Conservation (phyloP, 2,888 invertebrate genomes). For the Iphiclides podalirius region DNA sequence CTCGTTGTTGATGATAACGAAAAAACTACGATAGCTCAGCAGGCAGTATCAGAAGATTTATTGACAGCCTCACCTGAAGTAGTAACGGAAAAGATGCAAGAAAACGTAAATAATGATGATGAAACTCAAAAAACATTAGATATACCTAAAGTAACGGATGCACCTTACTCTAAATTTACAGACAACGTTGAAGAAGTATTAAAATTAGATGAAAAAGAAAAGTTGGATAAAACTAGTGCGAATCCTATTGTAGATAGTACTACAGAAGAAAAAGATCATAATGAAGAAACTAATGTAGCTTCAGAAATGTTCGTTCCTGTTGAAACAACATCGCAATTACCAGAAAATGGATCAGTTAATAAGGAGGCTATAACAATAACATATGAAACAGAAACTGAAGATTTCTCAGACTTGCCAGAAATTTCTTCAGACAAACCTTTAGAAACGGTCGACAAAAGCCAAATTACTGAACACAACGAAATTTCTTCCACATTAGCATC, state of each 20-base stretch:
- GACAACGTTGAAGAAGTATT: not conserved
- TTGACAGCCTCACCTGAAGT: constrained; percentile 1
- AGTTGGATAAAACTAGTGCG: constrained; percentile 1
- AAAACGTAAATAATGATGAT: constrained; percentile 10
- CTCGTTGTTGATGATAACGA: constrained; percentile 7
- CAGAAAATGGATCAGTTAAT: constrained; percentile 6
- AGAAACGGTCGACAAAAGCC: constrained; percentile 1
- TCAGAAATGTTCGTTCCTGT: constrained; percentile 3
- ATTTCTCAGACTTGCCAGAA: not conserved
- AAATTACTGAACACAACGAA: constrained; percentile 1
- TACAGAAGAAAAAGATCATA: not conserved
- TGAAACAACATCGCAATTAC: constrained; percentile 11
- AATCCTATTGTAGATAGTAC: not conserved
- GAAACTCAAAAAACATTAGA: constrained; percentile 9
- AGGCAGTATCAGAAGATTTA: constrained; percentile 12
- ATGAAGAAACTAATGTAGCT: not conserved
- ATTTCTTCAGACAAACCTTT: not conserved
- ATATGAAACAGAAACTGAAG: constrained; percentile 1
- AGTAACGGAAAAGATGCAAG: constrained; percentile 6
- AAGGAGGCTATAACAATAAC: not conserved
- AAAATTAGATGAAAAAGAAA: not conserved
- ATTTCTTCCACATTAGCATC: constrained; percentile 2
- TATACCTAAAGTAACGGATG: constrained; percentile 4
- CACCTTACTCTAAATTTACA: not conserved
- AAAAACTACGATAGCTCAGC: constrained; percentile 20